Base-by-base conservation (phyloP, 1,140 invertebrate species). In the Drosophila littoralis region DNA sequence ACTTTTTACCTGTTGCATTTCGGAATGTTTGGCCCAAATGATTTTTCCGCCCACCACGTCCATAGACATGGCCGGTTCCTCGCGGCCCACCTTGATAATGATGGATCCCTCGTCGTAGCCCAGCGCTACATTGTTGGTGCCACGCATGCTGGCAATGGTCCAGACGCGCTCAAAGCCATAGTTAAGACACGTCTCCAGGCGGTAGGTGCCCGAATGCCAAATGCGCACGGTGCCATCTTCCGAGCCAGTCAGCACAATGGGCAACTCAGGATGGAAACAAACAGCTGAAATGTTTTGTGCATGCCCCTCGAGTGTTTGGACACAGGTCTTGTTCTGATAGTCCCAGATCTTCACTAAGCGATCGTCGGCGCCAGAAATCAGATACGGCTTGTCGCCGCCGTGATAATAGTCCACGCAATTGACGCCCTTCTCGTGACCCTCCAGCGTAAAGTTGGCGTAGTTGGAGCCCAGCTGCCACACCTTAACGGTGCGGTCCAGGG, bases 371-470 rank as follows among this genome's bases (percentile, higher is more conserved):
- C 99, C 99, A 60, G 99, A 99, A 88, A 99, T 99, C 17, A 99
- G 94, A 92, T 99, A 99, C 0, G 99, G 99, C 89, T 99, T 99
- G 90, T 99, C 99, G n/a, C 98, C 98, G n/a, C 98, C 98, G 91
- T 99, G 97, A 92, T 99, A 99, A 92, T 99, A 99, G 93, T 99
- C 98, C 0, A 99, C 97, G 93, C 98, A 99, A 92, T 99, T 99
- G 0, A 99, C 98, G 46, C 99, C 99, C 92, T 99, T 99, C 78
- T 99, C 98, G 83, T 99, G 99, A 0, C 99, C 99, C 91, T 99
- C 98, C 6, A 99, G 92, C 0, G 99, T 99, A 91, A 99, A 99
- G 93, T 99, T 99, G 0, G 99, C 97, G 1, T 96, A 96, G n/a
- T 96, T 95, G 0, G 98, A 99, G 3, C 99, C 99, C 13, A 99